These are phyloP conservation scores for Saccopteryx leptura DNA, from an alignment of 2,113 vertebrate genomes.

Conservation along the genomic window DNA sequence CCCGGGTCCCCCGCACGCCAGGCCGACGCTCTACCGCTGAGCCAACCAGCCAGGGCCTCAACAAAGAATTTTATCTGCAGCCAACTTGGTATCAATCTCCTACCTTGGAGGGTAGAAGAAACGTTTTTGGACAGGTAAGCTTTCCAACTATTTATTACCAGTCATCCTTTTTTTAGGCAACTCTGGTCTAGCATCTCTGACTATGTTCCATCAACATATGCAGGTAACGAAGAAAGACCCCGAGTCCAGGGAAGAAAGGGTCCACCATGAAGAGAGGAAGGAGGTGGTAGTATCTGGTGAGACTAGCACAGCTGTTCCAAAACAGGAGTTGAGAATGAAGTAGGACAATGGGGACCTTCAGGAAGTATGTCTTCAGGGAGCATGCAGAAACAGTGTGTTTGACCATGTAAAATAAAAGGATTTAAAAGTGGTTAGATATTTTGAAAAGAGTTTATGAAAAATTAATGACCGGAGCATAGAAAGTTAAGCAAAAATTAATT, in stretches of 20 bases:
- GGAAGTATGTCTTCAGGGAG: not conserved
- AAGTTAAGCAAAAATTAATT: slow-evolving; percentile 33
- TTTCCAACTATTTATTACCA: not conserved
- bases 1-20: too few relatives aligned
- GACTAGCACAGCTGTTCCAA: not conserved
- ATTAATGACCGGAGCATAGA: not conserved
- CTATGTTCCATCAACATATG: not conserved
- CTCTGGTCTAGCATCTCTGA: not conserved
- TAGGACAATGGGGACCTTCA: accelerated
- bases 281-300: not conserved
- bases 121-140: not conserved
- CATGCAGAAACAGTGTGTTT: not conserved
- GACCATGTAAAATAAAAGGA: not conserved
- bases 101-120: not conserved
- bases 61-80: not conserved
- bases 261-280: too few relatives aligned
- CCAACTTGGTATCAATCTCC: not conserved
- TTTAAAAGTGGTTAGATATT: not conserved
- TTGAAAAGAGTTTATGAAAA: not conserved
- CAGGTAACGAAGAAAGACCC: not conserved
- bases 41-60: too few relatives aligned
- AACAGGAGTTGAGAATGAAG: not conserved
- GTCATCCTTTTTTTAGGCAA: not conserved
- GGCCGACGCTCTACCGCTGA: too few relatives aligned
- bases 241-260: not conserved